phyloP scores from a whole-genome alignment of 2,888 invertebrate genomes.

The Esperia sulphurella region DNA sequence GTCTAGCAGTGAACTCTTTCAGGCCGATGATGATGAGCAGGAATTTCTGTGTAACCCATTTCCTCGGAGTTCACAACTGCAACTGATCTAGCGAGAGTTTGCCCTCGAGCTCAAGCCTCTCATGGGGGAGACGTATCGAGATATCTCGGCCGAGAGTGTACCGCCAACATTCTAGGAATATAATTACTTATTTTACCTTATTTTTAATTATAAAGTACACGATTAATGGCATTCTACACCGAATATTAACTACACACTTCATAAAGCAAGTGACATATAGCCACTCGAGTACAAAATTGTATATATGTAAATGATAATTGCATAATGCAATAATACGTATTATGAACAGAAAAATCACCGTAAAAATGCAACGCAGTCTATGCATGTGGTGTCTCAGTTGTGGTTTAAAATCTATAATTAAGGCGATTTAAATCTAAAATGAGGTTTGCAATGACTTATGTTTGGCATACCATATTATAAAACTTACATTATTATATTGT shows the following conservation, averaged over 20 bases:
- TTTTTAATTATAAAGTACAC: too few relatives aligned
- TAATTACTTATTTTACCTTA: too few relatives aligned
- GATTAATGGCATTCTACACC: neutral
- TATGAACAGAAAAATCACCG: slow-evolving; percentile 41
- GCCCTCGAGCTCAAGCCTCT: too few relatives aligned
- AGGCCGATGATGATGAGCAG: too few relatives aligned
- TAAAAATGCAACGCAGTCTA: slow-evolving; percentile 73
- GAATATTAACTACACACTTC: neutral
- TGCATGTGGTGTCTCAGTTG: slow-evolving; percentile 62
- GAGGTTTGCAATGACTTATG: slow-evolving; percentile 58
- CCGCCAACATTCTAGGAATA: too few relatives aligned
- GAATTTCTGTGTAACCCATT: too few relatives aligned
- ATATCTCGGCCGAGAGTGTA: too few relatives aligned
- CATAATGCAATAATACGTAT: slow-evolving; percentile 35
- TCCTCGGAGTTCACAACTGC: too few relatives aligned
- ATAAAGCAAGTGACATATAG: slow-evolving; percentile 24
- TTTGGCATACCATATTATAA: slow-evolving; percentile 52
- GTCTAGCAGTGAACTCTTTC: too few relatives aligned
- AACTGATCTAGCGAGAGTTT: too few relatives aligned
- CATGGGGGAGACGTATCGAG: too few relatives aligned
- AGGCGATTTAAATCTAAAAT: slow-evolving; percentile 69
- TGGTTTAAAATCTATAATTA: slow-evolving; percentile 51
- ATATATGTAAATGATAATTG: slow-evolving; percentile 30
- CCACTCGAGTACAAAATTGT: slow-evolving; percentile 33
- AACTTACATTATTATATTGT: slow-evolving; percentile 2